A percentile compares a stretch with the other conserved stretches of the same genome.
phyloP scores from a whole-genome alignment of 2,888 invertebrate species.

The Chloromyia formosa region DNA sequence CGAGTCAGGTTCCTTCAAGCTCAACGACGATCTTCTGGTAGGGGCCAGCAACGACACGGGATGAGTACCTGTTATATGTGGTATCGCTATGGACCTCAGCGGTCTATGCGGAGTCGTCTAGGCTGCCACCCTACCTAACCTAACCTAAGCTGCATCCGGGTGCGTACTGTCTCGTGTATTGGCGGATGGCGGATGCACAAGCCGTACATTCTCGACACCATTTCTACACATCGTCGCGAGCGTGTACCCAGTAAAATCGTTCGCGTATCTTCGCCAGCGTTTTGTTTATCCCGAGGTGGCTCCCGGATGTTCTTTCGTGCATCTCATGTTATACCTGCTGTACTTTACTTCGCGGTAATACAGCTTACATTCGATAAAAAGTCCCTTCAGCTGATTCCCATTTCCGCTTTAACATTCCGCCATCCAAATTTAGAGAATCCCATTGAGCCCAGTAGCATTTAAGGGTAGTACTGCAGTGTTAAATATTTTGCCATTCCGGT shows the following conservation, averaged over 20 bases:
- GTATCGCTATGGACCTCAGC: too few species aligned
- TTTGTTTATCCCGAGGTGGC: too few species aligned
- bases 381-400: conserved; percentile 8
- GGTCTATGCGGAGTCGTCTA: too few species aligned
- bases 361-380: conserved; percentile 44
- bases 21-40: too few species aligned
- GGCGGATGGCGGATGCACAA: conserved; percentile 28
- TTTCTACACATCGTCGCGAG: conserved; percentile 20
- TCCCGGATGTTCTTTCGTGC: conserved; percentile 48
- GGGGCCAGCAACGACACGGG: too few species aligned
- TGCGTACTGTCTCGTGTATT: background rate
- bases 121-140: too few species aligned
- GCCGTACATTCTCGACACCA: conserved; percentile 32
- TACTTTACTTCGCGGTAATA: conserved; percentile 39
- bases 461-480: background rate
- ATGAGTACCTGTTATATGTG: too few species aligned
- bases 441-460: too few species aligned
- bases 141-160: too few species aligned
- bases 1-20: too few species aligned
- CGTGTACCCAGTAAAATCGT: conserved; percentile 39
- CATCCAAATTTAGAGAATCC: conserved; percentile 2
- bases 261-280: too few species aligned
- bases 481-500: background rate
- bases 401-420: too few species aligned
- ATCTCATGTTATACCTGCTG: conserved; percentile 51